Evolutionary conservation across 2,888 invertebrate species (phyloP), one percentile per base, ranked within the genome.

Genomic region (Alloplasta piceator): DNA sequence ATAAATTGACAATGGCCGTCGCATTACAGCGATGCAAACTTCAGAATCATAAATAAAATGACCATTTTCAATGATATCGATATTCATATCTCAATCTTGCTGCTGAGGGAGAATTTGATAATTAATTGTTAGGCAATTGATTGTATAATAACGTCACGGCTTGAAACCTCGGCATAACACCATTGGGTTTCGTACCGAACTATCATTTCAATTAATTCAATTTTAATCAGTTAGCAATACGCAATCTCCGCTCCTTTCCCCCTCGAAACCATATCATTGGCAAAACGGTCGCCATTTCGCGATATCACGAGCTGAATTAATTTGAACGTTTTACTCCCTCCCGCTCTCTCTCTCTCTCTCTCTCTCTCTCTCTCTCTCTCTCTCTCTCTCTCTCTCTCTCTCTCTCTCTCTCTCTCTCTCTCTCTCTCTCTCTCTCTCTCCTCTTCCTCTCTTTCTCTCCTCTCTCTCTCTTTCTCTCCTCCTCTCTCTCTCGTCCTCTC

Each of bases 161-260:
- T 58, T 52, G 71, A 58, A 55, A 67, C 41, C 58, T 39, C 38
- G 14, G 41, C 26, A 26, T 26, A 48, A 66, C 12, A 48, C n/a
- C 41, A 64, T 61, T 68, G 46, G 12, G 12, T 43, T 68, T 55
- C 41, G 46, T 78, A 39, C 56, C 75, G 78, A 81, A 83, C 82
- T 86, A 74, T 74, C 83, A 85, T 85, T 84, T 85, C 76, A 82
- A 74, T 85, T 85, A 83, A 86, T 85, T 86, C 81, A 84, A 79
- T 86, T 87, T 85, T 82, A 84, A 85, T 83, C 85, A 83, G 83
- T 85, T 83, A 80, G 83, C 83, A 82, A 85, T 85, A 70, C 70
- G 67, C 48, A 64, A 77, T 73, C 46, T 43, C 60, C 10, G 26
- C n/a, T 73, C 46, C 38, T 52, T 10, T 39, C n/a, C 16, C 68